phyloP scores from a whole-genome alignment of 2,888 invertebrate species.

The Pediacus dermestoides region DNA sequence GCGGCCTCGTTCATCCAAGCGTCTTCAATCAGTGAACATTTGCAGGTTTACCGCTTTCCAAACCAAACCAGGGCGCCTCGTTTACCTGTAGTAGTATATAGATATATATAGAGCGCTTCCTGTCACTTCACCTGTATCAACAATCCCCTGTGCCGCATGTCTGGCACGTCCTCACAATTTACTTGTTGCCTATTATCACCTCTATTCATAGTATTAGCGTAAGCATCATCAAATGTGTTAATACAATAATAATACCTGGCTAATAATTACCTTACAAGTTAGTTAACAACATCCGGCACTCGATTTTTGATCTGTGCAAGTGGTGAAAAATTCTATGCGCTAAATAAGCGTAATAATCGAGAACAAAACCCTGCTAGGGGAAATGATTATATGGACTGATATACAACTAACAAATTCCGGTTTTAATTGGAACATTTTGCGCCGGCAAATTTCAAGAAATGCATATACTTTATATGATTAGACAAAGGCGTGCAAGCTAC shows the following conservation, averaged over 20 bases:
- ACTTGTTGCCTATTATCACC: slow-evolving; percentile 34
- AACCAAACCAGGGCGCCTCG: slow-evolving; percentile 28
- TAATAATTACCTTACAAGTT: no score
- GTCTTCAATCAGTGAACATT: slow-evolving; percentile 35
- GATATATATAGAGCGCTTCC: slow-evolving; percentile 19
- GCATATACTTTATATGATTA: slow-evolving; percentile 20
- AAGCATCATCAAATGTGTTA: no score
- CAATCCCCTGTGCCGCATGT: slow-evolving; percentile 28
- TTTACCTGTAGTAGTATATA: slow-evolving; percentile 25
- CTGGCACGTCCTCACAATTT: slow-evolving; percentile 30
- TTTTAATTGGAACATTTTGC: no score
- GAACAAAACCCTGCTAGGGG: no score
- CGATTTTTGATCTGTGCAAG: no score
- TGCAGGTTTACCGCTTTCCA: slow-evolving; percentile 33
- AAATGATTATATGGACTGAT: no score
- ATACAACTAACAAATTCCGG: no score
- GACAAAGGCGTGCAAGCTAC: slow-evolving; percentile 20
- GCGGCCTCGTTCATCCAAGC: slow-evolving; percentile 18
- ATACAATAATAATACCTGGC: no score
- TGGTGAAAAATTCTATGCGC: no score
- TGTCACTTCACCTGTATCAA: slow-evolving; percentile 28
- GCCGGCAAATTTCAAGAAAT: slow-evolving; percentile 17
- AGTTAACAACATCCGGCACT: no score
- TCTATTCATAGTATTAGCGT: no score
- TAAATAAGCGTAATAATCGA: no score